Percentiles rank a stretch among this genome's conserved stretches.
These are phyloP conservation scores for Paguma larvata DNA, from an alignment of 2,797 vertebrate genomes.

Conservation along the genomic window DNA sequence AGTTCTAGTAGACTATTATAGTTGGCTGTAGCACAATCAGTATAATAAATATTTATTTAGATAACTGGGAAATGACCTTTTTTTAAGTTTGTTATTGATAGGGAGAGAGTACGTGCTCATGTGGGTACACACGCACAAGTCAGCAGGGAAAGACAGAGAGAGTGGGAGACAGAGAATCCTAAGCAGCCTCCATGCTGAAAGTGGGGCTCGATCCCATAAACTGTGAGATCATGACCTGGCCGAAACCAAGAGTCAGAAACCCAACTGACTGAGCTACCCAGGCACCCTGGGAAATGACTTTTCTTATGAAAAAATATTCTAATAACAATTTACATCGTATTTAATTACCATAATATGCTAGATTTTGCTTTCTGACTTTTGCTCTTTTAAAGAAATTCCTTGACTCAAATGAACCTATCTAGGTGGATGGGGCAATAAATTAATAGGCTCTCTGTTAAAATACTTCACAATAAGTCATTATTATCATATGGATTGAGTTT, in stretches of 20 bases:
- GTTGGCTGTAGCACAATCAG: background rate
- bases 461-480: background rate
- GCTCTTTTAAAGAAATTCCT: background rate
- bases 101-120: no score
- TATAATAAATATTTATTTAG: background rate
- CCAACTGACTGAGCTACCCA: no score
- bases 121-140: no score
- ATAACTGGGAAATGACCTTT: background rate
- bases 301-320: background rate
- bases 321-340: background rate
- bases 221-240: no score
- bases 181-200: no score
- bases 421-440: background rate
- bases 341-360: background rate
- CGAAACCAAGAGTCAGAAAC: no score
- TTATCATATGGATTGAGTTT: slow-evolving; percentile 4
- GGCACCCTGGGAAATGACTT: background rate
- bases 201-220: no score
- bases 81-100: no score
- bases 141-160: no score
- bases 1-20: background rate
- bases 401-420: background rate
- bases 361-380: background rate
- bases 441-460: background rate
- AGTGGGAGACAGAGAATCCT: no score